Evolutionary conservation across 2,797 vertebrate genomes (phyloP), one percentile per base, ranked within the genome.

Genomic region (Geotrypetes seraphini): DNA sequence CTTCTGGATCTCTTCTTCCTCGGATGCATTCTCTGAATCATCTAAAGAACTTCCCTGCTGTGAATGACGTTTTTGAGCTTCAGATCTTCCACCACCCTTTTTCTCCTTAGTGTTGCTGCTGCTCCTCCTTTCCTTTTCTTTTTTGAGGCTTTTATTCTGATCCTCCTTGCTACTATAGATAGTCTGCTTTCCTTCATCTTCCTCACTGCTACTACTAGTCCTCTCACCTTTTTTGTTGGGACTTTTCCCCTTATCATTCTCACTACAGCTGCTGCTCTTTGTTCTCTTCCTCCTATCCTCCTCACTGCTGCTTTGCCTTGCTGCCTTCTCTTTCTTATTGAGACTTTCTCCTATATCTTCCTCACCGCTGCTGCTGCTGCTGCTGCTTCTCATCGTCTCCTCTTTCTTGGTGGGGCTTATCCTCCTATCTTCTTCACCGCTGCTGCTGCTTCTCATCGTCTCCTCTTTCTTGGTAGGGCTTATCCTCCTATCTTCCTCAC

Each of bases 161-260:
- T 4, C 19, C 16, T 13, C 33, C 39, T 9, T n/a, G n/a, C n/a
- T n/a, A n/a, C n/a, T n/a, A n/a, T n/a, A n/a, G n/a, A n/a, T n/a
- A n/a, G n/a, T n/a, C n/a, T n/a, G n/a, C n/a, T n/a, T 9, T 8
- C 5, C 7, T 12, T 27, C 10, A 9, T 29, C 14, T 11, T 25
- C 19, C 7, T 22, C 41, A 10, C n/a, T 3, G 12, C n/a, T 38
- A 31, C 9, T 22, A 15, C 14, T 11, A 19, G 10, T 16, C 19
- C 4, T 11, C 20, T 28, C 47, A 33, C 27, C 31, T 23, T 56
- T 36, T 28, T 37, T 21, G 34, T 28, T 38, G 10, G 47, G 47
- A 22, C 14, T 21, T 7, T 20, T 25, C 1, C 9, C 35, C 9
- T 11, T 20, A 3, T 50, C 40, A 35, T 61, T 31, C 28, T 57